These are phyloP conservation scores for Eucera pruinosa DNA, from an alignment of 2,888 invertebrate genomes.

Conservation along the genomic window DNA sequence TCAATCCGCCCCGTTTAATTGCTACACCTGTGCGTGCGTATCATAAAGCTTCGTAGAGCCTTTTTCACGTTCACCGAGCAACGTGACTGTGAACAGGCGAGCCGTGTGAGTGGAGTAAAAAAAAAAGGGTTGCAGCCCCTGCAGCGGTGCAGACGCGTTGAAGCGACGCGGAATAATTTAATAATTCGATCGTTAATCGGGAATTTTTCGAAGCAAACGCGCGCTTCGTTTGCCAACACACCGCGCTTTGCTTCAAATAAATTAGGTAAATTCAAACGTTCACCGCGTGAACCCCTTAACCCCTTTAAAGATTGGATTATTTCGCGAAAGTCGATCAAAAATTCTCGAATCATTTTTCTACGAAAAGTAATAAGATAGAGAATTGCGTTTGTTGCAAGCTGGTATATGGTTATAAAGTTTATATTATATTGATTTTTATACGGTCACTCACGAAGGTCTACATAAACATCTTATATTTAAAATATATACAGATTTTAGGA, in stretches of 20 bases:
- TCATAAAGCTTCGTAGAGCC: slow-evolving; percentile 4
- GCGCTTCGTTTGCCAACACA: not conserved
- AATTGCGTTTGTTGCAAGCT: no score
- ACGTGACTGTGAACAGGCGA: not conserved
- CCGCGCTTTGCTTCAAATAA: not conserved
- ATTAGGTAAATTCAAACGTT: no score
- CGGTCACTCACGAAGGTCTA: no score
- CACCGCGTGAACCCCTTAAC: no score
- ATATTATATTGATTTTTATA: no score
- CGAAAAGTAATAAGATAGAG: no score
- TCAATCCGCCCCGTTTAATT: slow-evolving; percentile 47
- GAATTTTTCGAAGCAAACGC: slow-evolving; percentile 21
- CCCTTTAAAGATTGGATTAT: no score
- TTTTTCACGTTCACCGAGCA: slow-evolving; percentile 36
- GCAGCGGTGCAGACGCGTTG: not conserved
- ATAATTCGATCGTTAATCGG: slow-evolving; percentile 51
- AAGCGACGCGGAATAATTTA: slow-evolving; percentile 52
- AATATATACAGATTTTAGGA: no score
- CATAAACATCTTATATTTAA: no score
- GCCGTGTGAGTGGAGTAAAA: not conserved
- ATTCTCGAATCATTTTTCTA: no score
- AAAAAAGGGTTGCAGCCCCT: slow-evolving; percentile 37
- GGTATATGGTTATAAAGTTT: no score
- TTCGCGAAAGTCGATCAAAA: no score
- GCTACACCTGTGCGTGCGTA: slow-evolving; percentile 34